Evolutionary conservation across 2,113 vertebrate genomes (phyloP).

Genomic region (Dunckerocampus dactyliophorus): DNA sequence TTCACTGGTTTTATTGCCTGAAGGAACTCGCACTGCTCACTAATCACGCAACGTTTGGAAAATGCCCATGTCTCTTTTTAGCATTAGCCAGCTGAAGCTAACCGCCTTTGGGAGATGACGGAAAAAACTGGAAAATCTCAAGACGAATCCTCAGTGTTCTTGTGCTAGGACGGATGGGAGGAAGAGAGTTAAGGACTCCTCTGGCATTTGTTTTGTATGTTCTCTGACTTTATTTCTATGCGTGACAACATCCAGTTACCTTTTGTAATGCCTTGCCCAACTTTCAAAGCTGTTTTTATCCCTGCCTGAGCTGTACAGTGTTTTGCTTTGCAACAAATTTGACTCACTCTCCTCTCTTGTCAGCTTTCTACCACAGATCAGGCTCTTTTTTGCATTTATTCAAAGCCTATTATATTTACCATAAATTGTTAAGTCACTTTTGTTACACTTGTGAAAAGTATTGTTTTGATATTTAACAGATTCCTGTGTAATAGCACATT

Average conservation of each 20-base stretch:
- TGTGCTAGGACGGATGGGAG: no score
- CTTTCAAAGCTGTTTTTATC: constrained; percentile 42
- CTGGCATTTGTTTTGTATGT: constrained; percentile 32
- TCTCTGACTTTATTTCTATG: constrained; percentile 29
- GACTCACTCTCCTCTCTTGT: constrained; percentile 58
- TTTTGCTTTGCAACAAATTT: constrained; percentile 62
- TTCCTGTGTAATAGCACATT: constrained; percentile 71
- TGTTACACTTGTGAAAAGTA: constrained; percentile 71
- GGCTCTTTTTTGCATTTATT: constrained; percentile 49
- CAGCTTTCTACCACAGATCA: constrained; percentile 60
- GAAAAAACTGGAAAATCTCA: no score
- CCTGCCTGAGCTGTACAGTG: constrained; percentile 53
- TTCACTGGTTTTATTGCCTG: constrained; percentile 24
- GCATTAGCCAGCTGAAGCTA: no score
- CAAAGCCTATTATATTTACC: constrained; percentile 55
- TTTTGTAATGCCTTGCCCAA: constrained; percentile 39
- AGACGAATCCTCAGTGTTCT: no score
- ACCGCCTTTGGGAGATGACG: no score
- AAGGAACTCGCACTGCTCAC: constrained; percentile 17
- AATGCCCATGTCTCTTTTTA: no score
- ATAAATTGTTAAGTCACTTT: constrained; percentile 60
- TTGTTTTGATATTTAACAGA: constrained; percentile 73
- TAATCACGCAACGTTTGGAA: no score
- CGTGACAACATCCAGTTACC: constrained; percentile 28
- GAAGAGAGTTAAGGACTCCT: neutral